These are phyloP conservation scores for Oreotragus oreotragus DNA, from an alignment of 2,113 vertebrate genomes.

Conservation along the genomic window DNA sequence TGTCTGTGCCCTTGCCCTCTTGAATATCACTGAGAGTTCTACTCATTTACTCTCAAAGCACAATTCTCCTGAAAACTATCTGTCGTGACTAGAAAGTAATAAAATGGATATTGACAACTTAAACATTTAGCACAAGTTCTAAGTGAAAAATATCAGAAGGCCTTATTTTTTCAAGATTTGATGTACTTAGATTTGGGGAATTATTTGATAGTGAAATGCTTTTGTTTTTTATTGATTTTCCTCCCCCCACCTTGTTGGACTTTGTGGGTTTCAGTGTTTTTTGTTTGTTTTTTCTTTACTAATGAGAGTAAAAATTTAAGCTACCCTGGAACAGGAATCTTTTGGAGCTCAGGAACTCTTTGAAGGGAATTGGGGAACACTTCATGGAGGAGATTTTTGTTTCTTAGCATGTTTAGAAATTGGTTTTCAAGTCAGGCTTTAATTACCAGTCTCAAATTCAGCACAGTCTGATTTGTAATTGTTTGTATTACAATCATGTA, in stretches of 20 bases:
- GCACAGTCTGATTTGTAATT: neutral
- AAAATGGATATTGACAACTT: neutral
- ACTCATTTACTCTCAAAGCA: neutral
- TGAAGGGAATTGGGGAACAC: neutral
- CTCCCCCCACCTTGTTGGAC: neutral
- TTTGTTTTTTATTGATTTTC: neutral
- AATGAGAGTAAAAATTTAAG: conserved; percentile 3
- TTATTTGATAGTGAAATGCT: conserved; percentile 9
- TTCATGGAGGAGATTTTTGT: neutral
- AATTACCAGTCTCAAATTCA: neutral
- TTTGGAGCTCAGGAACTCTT: neutral
- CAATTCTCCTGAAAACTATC: conserved; percentile 14
- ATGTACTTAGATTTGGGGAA: conserved; percentile 1
- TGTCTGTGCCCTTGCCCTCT: neutral
- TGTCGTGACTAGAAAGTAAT: conserved; percentile 11
- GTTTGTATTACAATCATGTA: neutral
- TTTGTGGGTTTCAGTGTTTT: neutral
- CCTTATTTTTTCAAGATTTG: conserved; percentile 9
- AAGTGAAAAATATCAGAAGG: conserved; percentile 21
- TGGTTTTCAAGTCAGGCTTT: conserved; percentile 16
- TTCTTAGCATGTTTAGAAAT: conserved; percentile 13
- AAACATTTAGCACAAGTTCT: conserved; percentile 27
- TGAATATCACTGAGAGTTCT: neutral
- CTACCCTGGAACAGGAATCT: neutral
- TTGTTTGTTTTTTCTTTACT: neutral